Conservation (phyloP, 2,113 vertebrate species). For the Panthera tigris region DNA sequence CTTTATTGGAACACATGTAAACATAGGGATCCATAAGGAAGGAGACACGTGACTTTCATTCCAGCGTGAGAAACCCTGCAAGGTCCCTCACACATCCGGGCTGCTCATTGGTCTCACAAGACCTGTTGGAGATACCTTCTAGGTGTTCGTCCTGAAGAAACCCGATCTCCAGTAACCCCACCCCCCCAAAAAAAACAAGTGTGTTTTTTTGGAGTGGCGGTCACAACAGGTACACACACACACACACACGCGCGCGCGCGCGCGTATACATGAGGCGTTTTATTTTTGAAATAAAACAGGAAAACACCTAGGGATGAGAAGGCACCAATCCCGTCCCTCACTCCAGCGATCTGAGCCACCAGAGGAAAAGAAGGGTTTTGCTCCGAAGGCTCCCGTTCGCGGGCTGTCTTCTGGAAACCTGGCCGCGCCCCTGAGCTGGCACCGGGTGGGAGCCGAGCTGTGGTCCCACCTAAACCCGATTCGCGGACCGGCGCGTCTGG, state of each 20-base stretch:
- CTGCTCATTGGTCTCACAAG: not conserved
- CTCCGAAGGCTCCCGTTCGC: not conserved
- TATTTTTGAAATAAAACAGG: not conserved
- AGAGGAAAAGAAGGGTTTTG: not conserved
- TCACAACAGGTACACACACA: no score
- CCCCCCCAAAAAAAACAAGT: no score
- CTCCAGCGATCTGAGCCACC: not conserved
- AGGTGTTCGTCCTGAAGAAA: no score
- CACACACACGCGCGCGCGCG: no score
- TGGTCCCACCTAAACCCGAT: not conserved
- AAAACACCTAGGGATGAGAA: not conserved
- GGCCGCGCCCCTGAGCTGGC: not conserved
- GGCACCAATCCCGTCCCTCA: not conserved
- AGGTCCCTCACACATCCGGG: rapidly evolving
- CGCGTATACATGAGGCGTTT: no score
- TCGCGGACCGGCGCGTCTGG: not conserved
- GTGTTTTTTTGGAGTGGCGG: no score
- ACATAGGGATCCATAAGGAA: rapidly evolving
- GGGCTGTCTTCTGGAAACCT: not conserved
- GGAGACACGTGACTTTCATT: not conserved
- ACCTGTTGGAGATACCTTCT: no score
- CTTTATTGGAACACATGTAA: not conserved
- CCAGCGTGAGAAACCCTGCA: not conserved
- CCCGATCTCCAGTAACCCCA: no score
- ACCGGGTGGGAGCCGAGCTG: not conserved